Evolutionary conservation across 2,113 vertebrate species (phyloP).

Genomic region (Cebus imitator): DNA sequence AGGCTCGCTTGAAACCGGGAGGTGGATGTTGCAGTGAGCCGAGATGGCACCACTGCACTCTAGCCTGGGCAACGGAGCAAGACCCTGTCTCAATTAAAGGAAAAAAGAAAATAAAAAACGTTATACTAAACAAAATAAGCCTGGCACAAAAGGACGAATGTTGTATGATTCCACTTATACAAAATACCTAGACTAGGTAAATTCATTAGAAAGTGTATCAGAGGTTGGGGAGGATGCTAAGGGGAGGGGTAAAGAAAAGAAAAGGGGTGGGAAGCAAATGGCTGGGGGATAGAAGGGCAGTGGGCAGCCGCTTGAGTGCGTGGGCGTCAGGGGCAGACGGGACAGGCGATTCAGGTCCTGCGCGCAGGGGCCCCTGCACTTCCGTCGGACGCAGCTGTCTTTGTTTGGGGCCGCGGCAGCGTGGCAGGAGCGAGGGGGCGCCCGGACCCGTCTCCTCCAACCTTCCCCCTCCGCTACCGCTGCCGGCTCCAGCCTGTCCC

Average conservation of each 20-base stretch:
- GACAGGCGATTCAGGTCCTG: background rate
- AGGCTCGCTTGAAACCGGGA: background rate
- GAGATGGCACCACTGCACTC: background rate
- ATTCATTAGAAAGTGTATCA: background rate
- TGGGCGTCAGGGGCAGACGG: background rate
- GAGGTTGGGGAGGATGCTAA: background rate
- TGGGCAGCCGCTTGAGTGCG: background rate
- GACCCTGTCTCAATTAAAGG: no score
- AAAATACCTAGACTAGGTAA: background rate
- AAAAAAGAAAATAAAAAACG: background rate
- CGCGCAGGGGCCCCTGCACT: background rate
- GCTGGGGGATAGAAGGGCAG: background rate
- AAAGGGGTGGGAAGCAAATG: background rate
- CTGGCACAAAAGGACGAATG: background rate
- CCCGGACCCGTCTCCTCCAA: background rate
- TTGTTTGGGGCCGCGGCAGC: background rate
- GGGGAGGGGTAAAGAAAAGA: background rate
- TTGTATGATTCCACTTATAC: background rate
- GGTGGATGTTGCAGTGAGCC: background rate
- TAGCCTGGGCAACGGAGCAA: background rate
- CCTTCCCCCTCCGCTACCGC: background rate
- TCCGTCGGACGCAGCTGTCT: background rate
- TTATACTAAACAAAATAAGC: background rate
- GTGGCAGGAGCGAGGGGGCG: background rate
- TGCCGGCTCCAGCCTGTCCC: background rate